Conservation (phyloP, 2,888 invertebrate species). For the Hecatera dysodea region DNA sequence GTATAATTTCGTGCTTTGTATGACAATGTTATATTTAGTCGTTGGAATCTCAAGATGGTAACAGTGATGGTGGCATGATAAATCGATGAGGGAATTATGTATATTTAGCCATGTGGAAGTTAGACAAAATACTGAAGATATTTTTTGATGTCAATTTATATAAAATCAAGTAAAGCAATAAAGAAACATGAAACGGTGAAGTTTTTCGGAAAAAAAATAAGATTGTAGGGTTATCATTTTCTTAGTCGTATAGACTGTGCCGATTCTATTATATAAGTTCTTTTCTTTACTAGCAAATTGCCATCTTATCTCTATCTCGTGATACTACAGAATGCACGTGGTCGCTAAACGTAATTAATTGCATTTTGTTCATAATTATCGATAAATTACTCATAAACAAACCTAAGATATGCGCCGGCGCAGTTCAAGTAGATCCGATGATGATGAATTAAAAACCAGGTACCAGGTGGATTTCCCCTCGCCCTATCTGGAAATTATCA, state of each 20-base stretch:
- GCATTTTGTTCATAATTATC: slow-evolving; percentile 2
- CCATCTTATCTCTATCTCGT: slow-evolving; percentile 28
- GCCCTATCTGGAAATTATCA: not conserved
- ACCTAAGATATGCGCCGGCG: slow-evolving; percentile 6
- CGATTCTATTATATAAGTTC: not conserved
- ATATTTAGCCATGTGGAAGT: not conserved
- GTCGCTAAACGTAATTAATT: slow-evolving; percentile 40
- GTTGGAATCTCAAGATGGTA: slow-evolving; percentile 23
- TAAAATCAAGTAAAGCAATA: not conserved
- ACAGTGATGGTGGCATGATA: not conserved
- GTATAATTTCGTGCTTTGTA: slow-evolving; percentile 36
- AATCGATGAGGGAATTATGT: slow-evolving; percentile 27
- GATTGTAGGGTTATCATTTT: not conserved
- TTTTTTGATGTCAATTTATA: not conserved
- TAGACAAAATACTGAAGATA: not conserved
- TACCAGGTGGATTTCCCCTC: slow-evolving; percentile 8
- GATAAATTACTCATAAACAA: slow-evolving; percentile 16
- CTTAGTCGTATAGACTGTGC: not conserved
- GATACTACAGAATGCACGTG: slow-evolving; percentile 28
- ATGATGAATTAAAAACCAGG: slow-evolving; percentile 16
- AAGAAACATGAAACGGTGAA: not conserved
- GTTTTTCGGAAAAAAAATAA: not conserved
- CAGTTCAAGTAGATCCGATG: slow-evolving; percentile 4
- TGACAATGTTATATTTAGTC: slow-evolving; percentile 33
- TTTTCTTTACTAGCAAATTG: slow-evolving; percentile 10